A percentile compares a stretch with the other conserved stretches of the same genome.
phyloP scores from a whole-genome alignment of 2,888 invertebrate genomes.

The Lampropteryx suffumata region DNA sequence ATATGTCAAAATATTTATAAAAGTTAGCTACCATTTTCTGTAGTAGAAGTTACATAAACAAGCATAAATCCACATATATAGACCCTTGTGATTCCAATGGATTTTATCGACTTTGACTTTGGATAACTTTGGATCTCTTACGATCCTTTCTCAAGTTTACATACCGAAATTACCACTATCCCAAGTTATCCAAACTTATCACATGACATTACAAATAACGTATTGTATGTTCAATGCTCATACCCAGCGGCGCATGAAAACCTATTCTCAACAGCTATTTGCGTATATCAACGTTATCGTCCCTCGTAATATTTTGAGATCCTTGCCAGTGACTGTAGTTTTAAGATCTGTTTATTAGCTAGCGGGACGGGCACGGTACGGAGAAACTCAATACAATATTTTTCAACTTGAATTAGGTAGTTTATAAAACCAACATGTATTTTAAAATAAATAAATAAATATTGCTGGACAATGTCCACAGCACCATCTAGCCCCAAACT shows the following conservation, averaged over 20 bases:
- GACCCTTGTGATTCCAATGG: neutral
- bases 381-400: too few species aligned
- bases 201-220: constrained; percentile 31
- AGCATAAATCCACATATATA: neutral
- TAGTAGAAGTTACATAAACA: too few species aligned
- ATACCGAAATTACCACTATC: constrained; percentile 20
- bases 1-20: too few species aligned
- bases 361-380: constrained; percentile 4
- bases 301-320: constrained; percentile 51
- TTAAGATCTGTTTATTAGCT: constrained; percentile 5
- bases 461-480: too few species aligned
- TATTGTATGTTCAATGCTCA: constrained; percentile 32
- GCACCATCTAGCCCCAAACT: too few species aligned
- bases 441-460: too few species aligned
- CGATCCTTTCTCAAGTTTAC: constrained; percentile 13
- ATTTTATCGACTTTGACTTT: neutral
- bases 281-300: constrained; percentile 66
- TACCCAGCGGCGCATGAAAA: constrained; percentile 57
- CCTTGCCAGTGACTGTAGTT: constrained; percentile 61
- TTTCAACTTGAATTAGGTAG: neutral
- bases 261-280: constrained; percentile 70
- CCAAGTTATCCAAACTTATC: constrained; percentile 13
- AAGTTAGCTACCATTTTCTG: too few species aligned
- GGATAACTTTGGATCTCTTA: neutral
- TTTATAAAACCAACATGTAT: too few species aligned